A percentile compares a stretch with the other conserved stretches of the same genome.
phyloP scores from a whole-genome alignment of 2,888 invertebrate species.

The Caenorhabditis angaria region DNA sequence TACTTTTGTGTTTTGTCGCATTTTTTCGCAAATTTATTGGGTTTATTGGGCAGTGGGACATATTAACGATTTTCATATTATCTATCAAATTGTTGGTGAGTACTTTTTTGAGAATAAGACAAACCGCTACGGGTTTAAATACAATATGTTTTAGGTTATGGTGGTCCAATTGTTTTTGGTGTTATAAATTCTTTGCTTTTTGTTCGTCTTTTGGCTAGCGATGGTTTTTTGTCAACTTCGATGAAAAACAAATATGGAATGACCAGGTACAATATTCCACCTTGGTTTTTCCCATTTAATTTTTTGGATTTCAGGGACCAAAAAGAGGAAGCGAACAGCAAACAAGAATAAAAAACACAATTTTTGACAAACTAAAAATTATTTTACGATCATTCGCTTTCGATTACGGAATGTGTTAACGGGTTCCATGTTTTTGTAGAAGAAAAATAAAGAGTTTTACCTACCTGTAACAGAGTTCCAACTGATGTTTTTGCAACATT shows the following conservation, averaged over 20 bases:
- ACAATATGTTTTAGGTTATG: constrained; percentile 23
- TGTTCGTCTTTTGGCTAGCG: constrained; percentile 61
- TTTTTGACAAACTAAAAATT: neutral
- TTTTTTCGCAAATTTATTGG: constrained; percentile 59
- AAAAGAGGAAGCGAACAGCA: constrained; percentile 6
- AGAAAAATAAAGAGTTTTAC: neutral
- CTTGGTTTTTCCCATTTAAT: neutral
- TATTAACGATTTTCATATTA: constrained; percentile 47
- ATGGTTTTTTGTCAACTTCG: constrained; percentile 54
- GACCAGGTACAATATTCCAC: constrained; percentile 15
- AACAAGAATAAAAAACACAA: neutral
- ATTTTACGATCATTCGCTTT: constrained; percentile 13
- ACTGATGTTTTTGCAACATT: constrained; percentile 34
- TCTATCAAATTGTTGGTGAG: constrained; percentile 35
- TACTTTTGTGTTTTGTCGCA: constrained; percentile 64
- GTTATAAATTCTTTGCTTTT: constrained; percentile 61
- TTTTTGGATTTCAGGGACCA: constrained; percentile 12
- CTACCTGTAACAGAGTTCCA: constrained; percentile 44
- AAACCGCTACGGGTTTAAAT: too few species aligned
- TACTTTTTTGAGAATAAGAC: too few species aligned
- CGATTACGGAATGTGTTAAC: constrained; percentile 13
- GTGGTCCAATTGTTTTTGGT: constrained; percentile 58
- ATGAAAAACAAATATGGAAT: constrained; percentile 15
- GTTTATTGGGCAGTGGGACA: constrained; percentile 45
- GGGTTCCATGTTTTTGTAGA: constrained; percentile 11